Conservation (phyloP, 2,888 invertebrate genomes). For the Psylliodes chrysocephalus region DNA sequence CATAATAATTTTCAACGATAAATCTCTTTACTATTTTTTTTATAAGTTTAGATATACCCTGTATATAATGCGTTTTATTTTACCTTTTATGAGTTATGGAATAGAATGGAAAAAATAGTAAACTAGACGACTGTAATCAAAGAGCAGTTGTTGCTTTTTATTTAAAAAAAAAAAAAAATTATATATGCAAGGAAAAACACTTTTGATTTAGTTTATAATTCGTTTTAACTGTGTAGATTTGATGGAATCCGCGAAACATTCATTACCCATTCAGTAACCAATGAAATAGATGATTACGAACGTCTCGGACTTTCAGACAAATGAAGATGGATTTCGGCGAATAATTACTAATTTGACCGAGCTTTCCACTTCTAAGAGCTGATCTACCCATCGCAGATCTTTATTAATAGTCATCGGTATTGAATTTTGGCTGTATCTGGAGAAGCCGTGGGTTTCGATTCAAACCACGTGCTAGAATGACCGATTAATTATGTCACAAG, state of each 20-base stretch:
- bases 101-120: no score
- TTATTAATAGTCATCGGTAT: constrained; percentile 56
- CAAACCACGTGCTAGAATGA: neutral
- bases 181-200: no score
- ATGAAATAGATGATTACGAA: constrained; percentile 66
- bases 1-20: no score
- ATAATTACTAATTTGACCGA: constrained; percentile 66
- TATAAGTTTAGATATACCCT: no score
- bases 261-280: constrained; percentile 66
- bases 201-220: no score
- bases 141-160: no score
- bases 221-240: constrained; percentile 46
- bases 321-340: constrained; percentile 64
- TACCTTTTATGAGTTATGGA: no score
- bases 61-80: no score
- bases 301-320: constrained; percentile 64
- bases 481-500: neutral
- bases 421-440: constrained; percentile 46
- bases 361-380: constrained; percentile 59
- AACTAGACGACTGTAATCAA: no score
- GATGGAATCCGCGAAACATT: constrained; percentile 64
- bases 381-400: constrained; percentile 53
- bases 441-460: constrained; percentile 33
- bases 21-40: no score
- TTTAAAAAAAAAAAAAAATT: no score